phyloP scores from a whole-genome alignment of 1,140 invertebrate genomes.

The Solen grandis region DNA sequence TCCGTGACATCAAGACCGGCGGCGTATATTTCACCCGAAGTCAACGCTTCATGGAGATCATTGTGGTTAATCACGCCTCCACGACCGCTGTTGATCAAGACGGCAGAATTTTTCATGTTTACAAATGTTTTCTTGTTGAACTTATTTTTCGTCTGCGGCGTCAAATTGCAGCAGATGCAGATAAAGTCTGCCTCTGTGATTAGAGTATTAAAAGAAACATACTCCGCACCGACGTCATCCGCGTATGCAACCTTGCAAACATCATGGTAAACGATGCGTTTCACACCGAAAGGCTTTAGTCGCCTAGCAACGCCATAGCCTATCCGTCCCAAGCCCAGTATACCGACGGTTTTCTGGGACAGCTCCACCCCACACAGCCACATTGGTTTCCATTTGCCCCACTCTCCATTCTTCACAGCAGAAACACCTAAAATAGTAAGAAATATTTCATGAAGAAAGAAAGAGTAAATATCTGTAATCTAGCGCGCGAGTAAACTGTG shows the following conservation, averaged over 20 bases:
- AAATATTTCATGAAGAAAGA: too few species aligned
- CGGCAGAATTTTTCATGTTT: conserved; percentile 78
- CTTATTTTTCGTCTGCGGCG: conserved; percentile 63
- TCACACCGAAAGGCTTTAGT: conserved; percentile 86
- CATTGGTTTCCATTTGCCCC: conserved; percentile 88
- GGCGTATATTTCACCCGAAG: conserved; percentile 87
- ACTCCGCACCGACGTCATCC: conserved; percentile 85
- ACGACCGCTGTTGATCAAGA: conserved; percentile 78
- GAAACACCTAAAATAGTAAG: conserved; percentile 68
- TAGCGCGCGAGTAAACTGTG: too few species aligned
- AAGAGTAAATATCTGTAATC: too few species aligned
- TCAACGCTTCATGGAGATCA: conserved; percentile 84
- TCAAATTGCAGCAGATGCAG: conserved; percentile 77
- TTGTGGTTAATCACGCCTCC: conserved; percentile 79
- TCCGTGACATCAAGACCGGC: conserved; percentile 96
- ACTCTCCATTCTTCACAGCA: conserved; percentile 70
- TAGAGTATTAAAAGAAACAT: conserved; percentile 83
- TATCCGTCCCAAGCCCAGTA: conserved; percentile 91
- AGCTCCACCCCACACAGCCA: conserved; percentile 94
- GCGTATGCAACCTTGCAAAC: conserved; percentile 84
- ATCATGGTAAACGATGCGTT: conserved; percentile 87
- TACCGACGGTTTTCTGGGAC: conserved; percentile 89
- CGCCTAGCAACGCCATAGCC: conserved; percentile 85
- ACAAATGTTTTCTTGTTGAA: conserved; percentile 68
- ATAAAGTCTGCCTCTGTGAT: conserved; percentile 75